These are phyloP conservation scores for Sebastolobus altivelis DNA, from an alignment of 2,797 vertebrate genomes.

Conservation along the genomic window DNA sequence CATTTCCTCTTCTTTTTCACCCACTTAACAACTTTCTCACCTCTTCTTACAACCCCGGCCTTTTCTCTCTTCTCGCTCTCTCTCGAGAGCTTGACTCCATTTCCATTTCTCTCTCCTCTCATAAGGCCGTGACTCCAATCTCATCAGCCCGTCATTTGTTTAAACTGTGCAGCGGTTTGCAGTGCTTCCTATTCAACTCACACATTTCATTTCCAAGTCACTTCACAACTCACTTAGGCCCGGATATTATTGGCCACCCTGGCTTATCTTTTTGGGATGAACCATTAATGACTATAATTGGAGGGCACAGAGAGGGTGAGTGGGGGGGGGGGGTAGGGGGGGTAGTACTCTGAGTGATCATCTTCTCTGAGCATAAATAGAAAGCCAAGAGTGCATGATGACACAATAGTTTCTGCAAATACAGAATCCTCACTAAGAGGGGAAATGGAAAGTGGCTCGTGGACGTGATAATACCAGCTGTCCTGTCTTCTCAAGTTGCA, in stretches of 20 bases:
- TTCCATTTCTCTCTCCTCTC: conserved; percentile 25
- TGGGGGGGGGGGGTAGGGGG: neutral
- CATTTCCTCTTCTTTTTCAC: conserved; percentile 38
- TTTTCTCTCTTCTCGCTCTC: neutral
- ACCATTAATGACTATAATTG: conserved; percentile 60
- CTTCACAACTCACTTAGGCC: conserved; percentile 48
- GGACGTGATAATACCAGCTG: conserved; percentile 31
- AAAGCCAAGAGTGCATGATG: conserved; percentile 47
- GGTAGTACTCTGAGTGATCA: conserved; percentile 24
- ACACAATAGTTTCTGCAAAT: conserved; percentile 42
- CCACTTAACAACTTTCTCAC: conserved; percentile 26
- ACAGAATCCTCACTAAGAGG: conserved; percentile 19
- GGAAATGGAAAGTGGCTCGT: conserved; percentile 29
- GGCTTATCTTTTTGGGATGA: conserved; percentile 41
- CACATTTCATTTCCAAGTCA: conserved; percentile 45
- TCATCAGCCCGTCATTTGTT: conserved; percentile 33
- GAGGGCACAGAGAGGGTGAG: neutral
- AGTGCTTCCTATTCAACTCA: conserved; percentile 28
- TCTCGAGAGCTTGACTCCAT: neutral
- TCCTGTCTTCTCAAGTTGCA: conserved; percentile 36
- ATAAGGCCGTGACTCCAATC: conserved; percentile 28
- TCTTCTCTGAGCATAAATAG: conserved; percentile 51
- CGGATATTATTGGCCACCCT: conserved; percentile 44
- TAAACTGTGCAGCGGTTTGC: conserved; percentile 14
- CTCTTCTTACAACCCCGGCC: neutral